Evolutionary conservation across 2,888 invertebrate genomes (phyloP), one percentile per base, ranked within the genome.

Genomic region (Melolontha melolontha): DNA sequence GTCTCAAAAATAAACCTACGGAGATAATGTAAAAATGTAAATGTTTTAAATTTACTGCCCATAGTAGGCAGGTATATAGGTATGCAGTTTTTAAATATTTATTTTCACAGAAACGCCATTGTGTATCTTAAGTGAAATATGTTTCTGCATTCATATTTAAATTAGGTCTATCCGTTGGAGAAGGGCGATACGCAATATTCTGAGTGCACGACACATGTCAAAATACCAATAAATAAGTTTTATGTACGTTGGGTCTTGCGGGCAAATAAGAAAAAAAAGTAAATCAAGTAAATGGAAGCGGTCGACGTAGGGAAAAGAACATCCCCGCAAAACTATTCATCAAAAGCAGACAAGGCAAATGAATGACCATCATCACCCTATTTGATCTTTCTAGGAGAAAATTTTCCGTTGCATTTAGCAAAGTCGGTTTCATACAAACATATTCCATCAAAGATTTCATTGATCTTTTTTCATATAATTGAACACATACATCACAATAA

Each of bases 211-310:
- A 52, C 52, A 44, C 44, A 41, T 65, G 65, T 65, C 63, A 52
- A 64, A 64, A 52, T 50, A 64, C 44, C 65, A 65, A 65, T 55
- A 65, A 65, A 65, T 52, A 52, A 54, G 55, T 55, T 55, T 55
- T 55, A 65, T 51, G 63, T 50, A 39, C 22, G 27, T n/a, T 49
- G 17, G 27, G 47, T 55, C 39, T 29, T 39, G 27, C 50, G 27
- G 17, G 12, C 22, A 40, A 22, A 62, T 11, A 8, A 17, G 17
- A 47, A 52, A 64, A 74, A 74, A 71, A 71, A 70, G 68, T 72
- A 70, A 74, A 75, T 75, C 73, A 74, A 75, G 72, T 71, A 74
- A 75, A 75, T 75, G 73, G 74, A 74, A 73, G 72, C 70, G 69
- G 69, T 52, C 51, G 40, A 71, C 63, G 66, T 67, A 51, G 64